Conservation (phyloP, 2,888 invertebrate genomes). For the Melieria omissa region DNA sequence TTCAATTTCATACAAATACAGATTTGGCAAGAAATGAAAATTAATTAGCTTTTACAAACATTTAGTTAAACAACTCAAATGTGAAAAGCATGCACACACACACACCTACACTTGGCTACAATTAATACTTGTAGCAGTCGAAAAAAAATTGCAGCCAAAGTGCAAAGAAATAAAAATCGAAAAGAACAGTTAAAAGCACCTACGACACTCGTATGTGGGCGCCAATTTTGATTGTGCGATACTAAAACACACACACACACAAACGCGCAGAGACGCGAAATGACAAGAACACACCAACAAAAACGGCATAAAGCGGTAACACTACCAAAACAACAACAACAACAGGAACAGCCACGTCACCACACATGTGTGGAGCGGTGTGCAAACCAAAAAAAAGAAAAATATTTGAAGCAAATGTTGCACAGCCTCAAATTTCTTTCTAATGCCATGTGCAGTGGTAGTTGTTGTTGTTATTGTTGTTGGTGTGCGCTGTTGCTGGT, state of each 20-base stretch:
- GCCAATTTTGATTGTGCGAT: slow-evolving; percentile 49
- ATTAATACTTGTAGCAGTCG: no score
- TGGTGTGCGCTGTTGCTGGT: neutral
- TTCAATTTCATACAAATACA: no score
- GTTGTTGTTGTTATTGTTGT: neutral
- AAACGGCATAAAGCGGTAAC: neutral
- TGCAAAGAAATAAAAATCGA: neutral
- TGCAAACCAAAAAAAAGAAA: neutral
- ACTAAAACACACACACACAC: slow-evolving; percentile 37
- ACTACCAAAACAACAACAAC: neutral
- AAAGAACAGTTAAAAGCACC: slow-evolving; percentile 41
- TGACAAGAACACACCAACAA: neutral
- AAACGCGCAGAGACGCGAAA: no score
- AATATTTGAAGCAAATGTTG: slow-evolving; percentile 5
- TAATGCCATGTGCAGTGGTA: slow-evolving; percentile 5
- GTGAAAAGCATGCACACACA: neutral
- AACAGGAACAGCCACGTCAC: slow-evolving; percentile 2
- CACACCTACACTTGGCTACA: neutral
- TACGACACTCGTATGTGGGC: slow-evolving; percentile 48
- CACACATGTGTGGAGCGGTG: neutral
- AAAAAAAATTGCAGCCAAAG: neutral
- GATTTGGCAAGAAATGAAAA: no score
- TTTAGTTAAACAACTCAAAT: no score
- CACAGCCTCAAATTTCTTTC: slow-evolving; percentile 3
- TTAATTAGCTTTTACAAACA: no score